Evolutionary conservation across 2,113 vertebrate genomes (phyloP).

Genomic region (Pandion haliaetus): DNA sequence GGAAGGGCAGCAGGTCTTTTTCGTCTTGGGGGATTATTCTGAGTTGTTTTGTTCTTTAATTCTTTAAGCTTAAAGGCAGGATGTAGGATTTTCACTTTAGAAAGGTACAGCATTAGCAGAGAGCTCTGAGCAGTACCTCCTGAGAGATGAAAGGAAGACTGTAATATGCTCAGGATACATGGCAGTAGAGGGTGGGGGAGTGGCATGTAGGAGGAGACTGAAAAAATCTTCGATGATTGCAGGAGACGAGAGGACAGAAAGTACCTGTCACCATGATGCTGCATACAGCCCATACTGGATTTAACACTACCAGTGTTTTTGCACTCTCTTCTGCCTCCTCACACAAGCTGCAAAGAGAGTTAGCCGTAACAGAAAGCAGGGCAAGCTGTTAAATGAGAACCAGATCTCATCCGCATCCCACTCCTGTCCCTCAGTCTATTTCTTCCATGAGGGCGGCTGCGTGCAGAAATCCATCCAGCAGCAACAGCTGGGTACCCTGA

Average conservation of each 20-base stretch:
- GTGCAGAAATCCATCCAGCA: not conserved
- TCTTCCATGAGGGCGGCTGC: not conserved
- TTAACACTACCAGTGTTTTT: not conserved
- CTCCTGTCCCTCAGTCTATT: not conserved
- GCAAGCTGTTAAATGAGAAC: not conserved
- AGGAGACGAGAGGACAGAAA: conserved; percentile 11
- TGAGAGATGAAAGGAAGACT: conserved; percentile 47
- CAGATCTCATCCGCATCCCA: not conserved
- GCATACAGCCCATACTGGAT: not conserved
- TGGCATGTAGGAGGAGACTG: conserved; percentile 68
- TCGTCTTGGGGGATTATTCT: not conserved
- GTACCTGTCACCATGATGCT: conserved; percentile 16
- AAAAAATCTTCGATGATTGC: conserved; percentile 33
- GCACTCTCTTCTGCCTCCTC: not conserved
- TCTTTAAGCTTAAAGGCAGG: not conserved
- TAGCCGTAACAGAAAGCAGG: not conserved
- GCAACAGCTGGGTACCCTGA: not conserved
- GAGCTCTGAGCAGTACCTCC: conserved; percentile 37
- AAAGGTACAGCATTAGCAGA: not conserved
- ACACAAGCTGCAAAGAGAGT: not conserved
- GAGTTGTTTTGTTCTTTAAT: not conserved
- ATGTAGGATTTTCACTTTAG: not conserved
- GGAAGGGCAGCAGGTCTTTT: not conserved
- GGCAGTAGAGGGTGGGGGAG: conserved; percentile 45
- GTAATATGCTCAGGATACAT: conserved; percentile 51